Evolutionary conservation across 2,888 invertebrate genomes (phyloP).

Genomic region (Eupithecia abbreviata): DNA sequence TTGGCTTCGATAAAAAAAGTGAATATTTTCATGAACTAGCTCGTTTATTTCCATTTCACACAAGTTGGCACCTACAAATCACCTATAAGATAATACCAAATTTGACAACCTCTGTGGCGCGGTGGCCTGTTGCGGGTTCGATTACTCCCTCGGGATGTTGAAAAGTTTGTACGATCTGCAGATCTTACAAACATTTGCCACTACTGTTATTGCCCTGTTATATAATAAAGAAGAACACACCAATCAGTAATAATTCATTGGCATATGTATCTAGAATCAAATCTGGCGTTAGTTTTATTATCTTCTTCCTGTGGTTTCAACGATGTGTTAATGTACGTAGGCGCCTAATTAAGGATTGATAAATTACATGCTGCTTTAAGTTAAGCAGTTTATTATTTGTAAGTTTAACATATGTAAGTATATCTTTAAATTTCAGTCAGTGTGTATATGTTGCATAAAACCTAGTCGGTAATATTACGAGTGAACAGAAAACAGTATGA

Average conservation of each 20-base stretch:
- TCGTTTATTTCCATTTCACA: background rate
- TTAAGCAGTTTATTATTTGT: background rate
- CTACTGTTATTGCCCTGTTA: background rate
- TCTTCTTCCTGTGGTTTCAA: constrained; percentile 30
- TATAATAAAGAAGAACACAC: background rate
- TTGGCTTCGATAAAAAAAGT: constrained; percentile 17
- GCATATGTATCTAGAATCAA: background rate
- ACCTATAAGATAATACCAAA: background rate
- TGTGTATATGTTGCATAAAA: background rate
- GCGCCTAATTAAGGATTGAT: constrained; percentile 15
- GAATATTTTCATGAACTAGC: background rate
- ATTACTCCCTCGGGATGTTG: no score
- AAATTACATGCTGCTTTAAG: constrained; percentile 4
- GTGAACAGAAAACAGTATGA: background rate
- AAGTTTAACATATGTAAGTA: background rate
- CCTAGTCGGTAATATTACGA: background rate
- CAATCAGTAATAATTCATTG: background rate
- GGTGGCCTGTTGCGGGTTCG: no score
- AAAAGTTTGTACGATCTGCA: no score
- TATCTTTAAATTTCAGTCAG: background rate
- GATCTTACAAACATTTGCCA: background rate
- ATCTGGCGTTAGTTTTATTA: constrained; percentile 31
- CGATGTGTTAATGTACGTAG: constrained; percentile 19
- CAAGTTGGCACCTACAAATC: background rate
- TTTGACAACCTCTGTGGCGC: background rate